Conservation (phyloP, 2,797 vertebrate species). For the Macrochelys suwanniensis region DNA sequence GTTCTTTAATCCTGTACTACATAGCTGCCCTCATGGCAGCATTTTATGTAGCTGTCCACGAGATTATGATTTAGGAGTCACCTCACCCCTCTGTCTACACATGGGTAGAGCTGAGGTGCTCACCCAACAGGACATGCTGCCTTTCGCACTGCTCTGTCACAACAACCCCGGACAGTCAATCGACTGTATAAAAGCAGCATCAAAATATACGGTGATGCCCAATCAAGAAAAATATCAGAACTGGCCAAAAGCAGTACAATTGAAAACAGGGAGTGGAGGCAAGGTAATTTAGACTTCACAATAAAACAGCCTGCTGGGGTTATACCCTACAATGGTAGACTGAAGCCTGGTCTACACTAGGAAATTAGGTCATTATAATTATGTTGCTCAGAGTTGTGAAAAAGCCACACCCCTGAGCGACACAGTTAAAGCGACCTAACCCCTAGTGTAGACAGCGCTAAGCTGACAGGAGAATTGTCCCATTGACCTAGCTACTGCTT, state of each 20-base stretch:
- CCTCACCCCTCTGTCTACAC: background rate
- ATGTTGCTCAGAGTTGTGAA: background rate
- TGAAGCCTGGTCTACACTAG: background rate
- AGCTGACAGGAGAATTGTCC: background rate
- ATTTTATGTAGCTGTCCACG: background rate
- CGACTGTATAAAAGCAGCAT: background rate
- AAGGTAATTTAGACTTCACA: background rate
- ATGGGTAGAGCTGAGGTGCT: background rate
- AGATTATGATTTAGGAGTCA: background rate
- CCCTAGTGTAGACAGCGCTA: background rate
- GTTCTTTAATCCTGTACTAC: background rate
- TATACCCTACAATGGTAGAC: background rate
- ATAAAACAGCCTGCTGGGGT: background rate
- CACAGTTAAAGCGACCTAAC: background rate
- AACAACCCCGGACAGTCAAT: background rate
- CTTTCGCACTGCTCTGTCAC: background rate
- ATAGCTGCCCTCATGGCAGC: background rate
- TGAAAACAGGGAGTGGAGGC: fast-evolving
- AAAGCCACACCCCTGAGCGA: background rate
- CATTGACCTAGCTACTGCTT: background rate
- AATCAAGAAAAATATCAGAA: background rate
- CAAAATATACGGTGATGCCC: background rate
- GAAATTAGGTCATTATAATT: background rate
- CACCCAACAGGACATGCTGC: background rate
- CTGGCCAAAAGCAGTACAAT: background rate